Conservation (phyloP, 2,797 vertebrate genomes). For the Ataeniobius toweri region DNA sequence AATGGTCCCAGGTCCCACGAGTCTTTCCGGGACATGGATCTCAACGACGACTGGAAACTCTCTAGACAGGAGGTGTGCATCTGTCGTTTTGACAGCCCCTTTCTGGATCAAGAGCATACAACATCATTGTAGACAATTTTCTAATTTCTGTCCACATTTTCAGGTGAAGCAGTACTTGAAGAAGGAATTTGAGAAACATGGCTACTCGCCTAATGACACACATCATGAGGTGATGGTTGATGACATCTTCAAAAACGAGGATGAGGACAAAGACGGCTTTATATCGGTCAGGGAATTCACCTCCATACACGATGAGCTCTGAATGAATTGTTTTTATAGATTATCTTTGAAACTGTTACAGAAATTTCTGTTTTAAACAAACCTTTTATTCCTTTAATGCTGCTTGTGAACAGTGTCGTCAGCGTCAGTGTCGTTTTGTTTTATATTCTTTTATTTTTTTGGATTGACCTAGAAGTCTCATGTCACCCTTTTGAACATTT, state of each 20-base stretch:
- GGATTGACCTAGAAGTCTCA: not conserved
- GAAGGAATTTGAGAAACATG: conserved; percentile 93
- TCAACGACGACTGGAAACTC: conserved; percentile 97
- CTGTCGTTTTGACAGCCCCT: not conserved
- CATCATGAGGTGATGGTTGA: conserved; percentile 92
- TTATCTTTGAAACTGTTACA: conserved; percentile 1
- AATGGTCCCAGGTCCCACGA: conserved; percentile 96
- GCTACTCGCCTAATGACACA: conserved; percentile 89
- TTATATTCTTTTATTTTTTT: not conserved
- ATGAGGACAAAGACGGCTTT: conserved; percentile 93
- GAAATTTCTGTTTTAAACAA: conserved; percentile 12
- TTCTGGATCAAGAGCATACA: not conserved
- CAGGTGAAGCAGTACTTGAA: conserved; percentile 93
- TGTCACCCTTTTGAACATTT: not conserved
- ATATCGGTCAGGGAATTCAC: conserved; percentile 97
- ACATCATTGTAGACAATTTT: not conserved
- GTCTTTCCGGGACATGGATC: conserved; percentile 95
- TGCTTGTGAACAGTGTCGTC: conserved; percentile 17
- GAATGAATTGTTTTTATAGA: conserved; percentile 12
- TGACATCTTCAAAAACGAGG: conserved; percentile 97
- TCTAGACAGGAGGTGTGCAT: conserved; percentile 88
- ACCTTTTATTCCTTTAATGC: conserved; percentile 8
- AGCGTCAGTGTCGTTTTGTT: not conserved
- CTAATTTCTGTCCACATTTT: conserved; percentile 8
- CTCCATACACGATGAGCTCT: conserved; percentile 92